phyloP scores from a whole-genome alignment of 1,140 invertebrate species.

The Trichomalopsis sarcophagae region DNA sequence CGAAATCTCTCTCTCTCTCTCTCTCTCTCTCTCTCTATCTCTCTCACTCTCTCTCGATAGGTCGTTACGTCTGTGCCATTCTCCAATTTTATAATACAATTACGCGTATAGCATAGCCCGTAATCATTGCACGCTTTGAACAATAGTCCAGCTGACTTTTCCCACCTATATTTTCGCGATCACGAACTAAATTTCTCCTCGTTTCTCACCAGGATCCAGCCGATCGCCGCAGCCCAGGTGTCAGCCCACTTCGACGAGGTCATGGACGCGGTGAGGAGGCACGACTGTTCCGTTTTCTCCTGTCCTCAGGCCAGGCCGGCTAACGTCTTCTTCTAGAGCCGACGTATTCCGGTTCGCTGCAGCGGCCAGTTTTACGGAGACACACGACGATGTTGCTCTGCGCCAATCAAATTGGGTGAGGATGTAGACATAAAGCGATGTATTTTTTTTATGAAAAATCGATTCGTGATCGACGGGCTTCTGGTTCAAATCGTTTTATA shows the following conservation, averaged over 20 bases:
- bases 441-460: too few relatives aligned
- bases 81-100: too few relatives aligned
- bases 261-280: constrained; percentile 77
- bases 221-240: constrained; percentile 73
- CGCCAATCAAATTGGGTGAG: constrained; percentile 15
- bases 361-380: background rate
- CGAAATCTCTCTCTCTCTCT: constrained; percentile 7
- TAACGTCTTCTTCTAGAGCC: constrained; percentile 20
- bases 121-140: too few relatives aligned
- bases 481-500: too few relatives aligned
- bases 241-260: constrained; percentile 78
- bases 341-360: background rate
- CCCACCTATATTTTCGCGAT: too few relatives aligned
- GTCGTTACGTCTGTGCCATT: too few relatives aligned
- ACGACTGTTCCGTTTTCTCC: constrained; percentile 77
- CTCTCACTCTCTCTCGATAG: background rate
- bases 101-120: too few relatives aligned
- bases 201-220: constrained; percentile 72
- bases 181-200: constrained; percentile 35
- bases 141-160: too few relatives aligned
- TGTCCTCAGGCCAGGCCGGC: constrained; percentile 69
- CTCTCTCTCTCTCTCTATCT: too few relatives aligned
- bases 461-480: too few relatives aligned
- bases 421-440: too few relatives aligned
- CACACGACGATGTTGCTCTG: background rate